phyloP scores from a whole-genome alignment of 2,797 vertebrate genomes.

The Danio choprae region DNA sequence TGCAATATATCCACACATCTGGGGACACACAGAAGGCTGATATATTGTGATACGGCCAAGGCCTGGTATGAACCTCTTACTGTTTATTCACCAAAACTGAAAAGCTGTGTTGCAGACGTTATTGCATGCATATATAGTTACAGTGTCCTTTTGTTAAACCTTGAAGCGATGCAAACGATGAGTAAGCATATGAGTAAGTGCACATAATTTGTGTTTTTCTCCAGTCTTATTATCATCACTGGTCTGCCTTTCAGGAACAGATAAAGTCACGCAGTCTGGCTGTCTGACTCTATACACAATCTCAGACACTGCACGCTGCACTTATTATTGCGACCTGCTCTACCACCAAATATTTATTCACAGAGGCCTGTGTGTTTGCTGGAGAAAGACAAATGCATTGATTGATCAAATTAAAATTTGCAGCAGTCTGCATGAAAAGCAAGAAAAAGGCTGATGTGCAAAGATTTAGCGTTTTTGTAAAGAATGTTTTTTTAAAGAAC shows the following conservation, averaged over 20 bases:
- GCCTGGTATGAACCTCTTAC: background rate
- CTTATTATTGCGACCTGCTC: slow-evolving; percentile 20
- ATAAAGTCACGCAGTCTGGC: slow-evolving; percentile 45
- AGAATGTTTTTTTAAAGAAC: background rate
- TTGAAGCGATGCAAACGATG: slow-evolving; percentile 41
- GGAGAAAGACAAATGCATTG: background rate
- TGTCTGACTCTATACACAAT: slow-evolving; percentile 32
- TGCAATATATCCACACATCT: background rate
- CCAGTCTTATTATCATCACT: slow-evolving; percentile 49
- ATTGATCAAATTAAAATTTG: background rate
- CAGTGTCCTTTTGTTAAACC: slow-evolving; percentile 37
- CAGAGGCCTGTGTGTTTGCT: slow-evolving; percentile 10
- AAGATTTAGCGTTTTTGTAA: background rate
- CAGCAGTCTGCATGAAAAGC: background rate
- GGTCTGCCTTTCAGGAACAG: slow-evolving; percentile 55
- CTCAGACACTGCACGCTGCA: background rate
- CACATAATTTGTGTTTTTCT: slow-evolving; percentile 53
- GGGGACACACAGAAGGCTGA: background rate
- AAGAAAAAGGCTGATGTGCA: background rate
- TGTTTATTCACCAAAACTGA: slow-evolving; percentile 12
- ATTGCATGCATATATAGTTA: slow-evolving; percentile 31
- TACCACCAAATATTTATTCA: slow-evolving; percentile 9
- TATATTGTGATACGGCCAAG: background rate
- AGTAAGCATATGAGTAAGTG: slow-evolving; percentile 54
- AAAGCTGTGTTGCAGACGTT: slow-evolving; percentile 9